Evolutionary conservation across 1,140 invertebrate species (phyloP), one percentile per base, ranked within the genome.

Genomic region (Aphaenogaster floridana): DNA sequence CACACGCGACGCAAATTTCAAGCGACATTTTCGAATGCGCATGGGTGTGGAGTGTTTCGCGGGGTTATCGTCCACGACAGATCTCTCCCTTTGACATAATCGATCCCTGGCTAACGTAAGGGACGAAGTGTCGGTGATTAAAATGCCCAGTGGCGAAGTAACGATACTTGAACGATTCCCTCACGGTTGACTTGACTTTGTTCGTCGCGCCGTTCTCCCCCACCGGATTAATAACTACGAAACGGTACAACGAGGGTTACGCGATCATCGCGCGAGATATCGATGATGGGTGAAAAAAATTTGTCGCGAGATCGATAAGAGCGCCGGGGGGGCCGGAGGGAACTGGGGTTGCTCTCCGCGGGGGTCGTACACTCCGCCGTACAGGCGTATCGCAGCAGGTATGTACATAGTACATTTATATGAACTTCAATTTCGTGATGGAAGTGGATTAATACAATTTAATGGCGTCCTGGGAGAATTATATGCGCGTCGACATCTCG

Each of bases 381-480:
- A 45, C 4, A n/a, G 39, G 39, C 39, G 57, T 45, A 39, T 45
- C 78, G 63, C n/a, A 5, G 48, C 17, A 42, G 71, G 54, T 77
- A 36, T 39, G 59, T 71, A 64, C 74, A 28, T 79, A 50, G 66
- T 72, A 63, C 74, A 34, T 79, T 59, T 86, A 59, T 63, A 63
- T 77, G 69, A 69, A 77, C 79, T 90, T 64, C 89, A 91, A 91
- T 90, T 91, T 88, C 86, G 71, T 90, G 90, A 91, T 91, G 90
- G 86, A 78, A 90, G 86, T 83, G 86, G 77, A 91, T 91, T 91
- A 91, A 91, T 90, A 91, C 90, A 91, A 91, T 91, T 91, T 90
- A 84, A 91, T 90, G 80, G 74, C 85, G 72, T 72, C 88, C 79
- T 57, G 45, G 72, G 88, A 87, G 89, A 90, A 90, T 90, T 86